These are phyloP conservation scores for Nothoprocta pentlandii DNA, from an alignment of 2,113 vertebrate species.

Conservation along the genomic window DNA sequence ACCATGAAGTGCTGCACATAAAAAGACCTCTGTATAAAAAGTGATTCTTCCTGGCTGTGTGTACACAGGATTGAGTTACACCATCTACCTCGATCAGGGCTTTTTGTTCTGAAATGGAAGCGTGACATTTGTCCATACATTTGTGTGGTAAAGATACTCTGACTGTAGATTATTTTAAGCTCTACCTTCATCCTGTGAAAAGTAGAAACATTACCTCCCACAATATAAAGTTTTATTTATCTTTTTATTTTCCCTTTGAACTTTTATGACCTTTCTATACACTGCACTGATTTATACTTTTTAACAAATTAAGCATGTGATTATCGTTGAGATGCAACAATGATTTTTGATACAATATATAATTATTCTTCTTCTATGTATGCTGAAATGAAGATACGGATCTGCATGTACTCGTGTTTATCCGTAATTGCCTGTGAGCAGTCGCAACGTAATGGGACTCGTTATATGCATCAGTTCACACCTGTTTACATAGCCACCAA, in stretches of 20 bases:
- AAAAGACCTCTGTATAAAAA: background rate
- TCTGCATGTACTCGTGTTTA: background rate
- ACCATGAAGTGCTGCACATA: background rate
- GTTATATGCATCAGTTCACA: background rate
- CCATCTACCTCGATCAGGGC: background rate
- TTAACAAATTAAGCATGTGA: background rate
- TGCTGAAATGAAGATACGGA: background rate
- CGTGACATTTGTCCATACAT: background rate
- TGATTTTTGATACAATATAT: background rate
- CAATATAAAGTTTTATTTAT: background rate
- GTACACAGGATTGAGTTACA: background rate
- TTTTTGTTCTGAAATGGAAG: background rate
- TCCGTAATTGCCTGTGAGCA: background rate
- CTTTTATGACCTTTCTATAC: background rate
- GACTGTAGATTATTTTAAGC: background rate
- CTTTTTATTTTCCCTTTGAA: background rate
- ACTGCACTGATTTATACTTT: background rate
- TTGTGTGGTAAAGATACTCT: background rate
- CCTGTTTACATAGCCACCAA: background rate
- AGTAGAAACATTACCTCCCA: background rate
- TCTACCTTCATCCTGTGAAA: background rate
- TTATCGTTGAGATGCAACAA: background rate
- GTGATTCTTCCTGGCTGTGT: background rate
- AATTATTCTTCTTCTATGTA: background rate
- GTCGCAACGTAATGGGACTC: background rate